These are phyloP conservation scores for Taxidea taxus DNA, from an alignment of 2,113 vertebrate species.

Conservation along the genomic window DNA sequence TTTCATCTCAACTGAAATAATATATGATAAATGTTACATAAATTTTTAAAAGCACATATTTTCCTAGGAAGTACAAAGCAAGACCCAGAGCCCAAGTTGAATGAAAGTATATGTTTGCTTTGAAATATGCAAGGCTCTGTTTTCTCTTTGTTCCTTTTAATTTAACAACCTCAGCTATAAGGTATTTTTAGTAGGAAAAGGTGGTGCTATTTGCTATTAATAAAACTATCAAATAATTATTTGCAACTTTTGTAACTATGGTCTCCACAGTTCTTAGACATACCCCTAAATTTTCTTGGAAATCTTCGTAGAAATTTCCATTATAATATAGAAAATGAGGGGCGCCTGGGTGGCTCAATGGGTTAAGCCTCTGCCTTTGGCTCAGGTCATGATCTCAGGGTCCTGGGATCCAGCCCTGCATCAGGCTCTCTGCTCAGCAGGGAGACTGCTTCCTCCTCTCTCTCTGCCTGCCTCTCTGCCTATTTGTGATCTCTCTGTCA, in stretches of 20 bases:
- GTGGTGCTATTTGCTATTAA: background rate
- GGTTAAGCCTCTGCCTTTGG: too few species aligned
- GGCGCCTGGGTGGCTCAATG: too few species aligned
- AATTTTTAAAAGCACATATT: background rate
- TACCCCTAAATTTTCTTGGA: too few species aligned
- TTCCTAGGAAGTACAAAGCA: background rate
- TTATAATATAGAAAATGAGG: background rate
- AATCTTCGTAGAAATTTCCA: background rate
- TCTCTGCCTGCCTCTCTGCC: too few species aligned
- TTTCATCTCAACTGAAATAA: conserved; percentile 17
- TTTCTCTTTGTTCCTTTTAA: background rate
- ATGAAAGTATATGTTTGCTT: background rate
- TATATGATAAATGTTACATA: background rate
- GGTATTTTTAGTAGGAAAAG: background rate
- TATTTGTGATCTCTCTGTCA: too few species aligned
- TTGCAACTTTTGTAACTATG: background rate
- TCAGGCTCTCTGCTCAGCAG: too few species aligned
- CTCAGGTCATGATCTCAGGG: too few species aligned
- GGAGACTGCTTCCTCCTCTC: too few species aligned
- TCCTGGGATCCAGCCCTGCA: too few species aligned
- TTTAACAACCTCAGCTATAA: background rate
- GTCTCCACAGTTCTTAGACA: background rate
- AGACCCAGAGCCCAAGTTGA: background rate
- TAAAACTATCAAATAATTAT: background rate
- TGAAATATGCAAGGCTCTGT: background rate